Percentiles rank a stretch among this genome's conserved stretches.
These are phyloP conservation scores for Tiphia femorata DNA, from an alignment of 2,888 invertebrate species.

Conservation along the genomic window DNA sequence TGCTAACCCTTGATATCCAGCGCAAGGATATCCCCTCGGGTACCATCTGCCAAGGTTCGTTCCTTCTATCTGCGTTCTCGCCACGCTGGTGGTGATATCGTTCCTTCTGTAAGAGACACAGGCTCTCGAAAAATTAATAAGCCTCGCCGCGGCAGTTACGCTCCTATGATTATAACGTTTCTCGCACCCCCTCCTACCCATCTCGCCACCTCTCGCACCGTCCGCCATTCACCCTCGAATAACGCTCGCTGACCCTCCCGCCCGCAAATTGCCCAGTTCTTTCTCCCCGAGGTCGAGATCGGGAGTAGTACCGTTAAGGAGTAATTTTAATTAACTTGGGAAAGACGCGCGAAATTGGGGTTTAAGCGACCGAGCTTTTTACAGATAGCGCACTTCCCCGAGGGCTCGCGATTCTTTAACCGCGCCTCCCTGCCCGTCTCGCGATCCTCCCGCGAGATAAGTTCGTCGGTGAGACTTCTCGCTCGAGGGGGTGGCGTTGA, in stretches of 20 bases:
- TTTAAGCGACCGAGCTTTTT: no score
- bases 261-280: no score
- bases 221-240: no score
- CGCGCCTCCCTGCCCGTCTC: background rate
- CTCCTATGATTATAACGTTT: conserved; percentile 8
- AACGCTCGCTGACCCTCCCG: no score
- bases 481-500: no score
- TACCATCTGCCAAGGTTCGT: conserved; percentile 65
- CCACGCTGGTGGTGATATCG: conserved; percentile 25
- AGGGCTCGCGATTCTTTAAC: no score
- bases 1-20: conserved; percentile 64
- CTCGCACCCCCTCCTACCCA: conserved; percentile 3
- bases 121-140: conserved; percentile 51
- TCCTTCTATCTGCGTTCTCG: conserved; percentile 43
- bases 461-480: no score
- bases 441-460: background rate
- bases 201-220: conserved; percentile 4
- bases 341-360: no score
- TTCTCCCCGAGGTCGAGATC: no score
- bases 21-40: conserved; percentile 65
- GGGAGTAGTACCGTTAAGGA: no score
- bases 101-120: conserved; percentile 20
- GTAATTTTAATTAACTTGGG: no score
- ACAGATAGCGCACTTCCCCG: no score
- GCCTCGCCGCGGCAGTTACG: conserved; percentile 15